These are phyloP conservation scores for Ispidina picta DNA, from an alignment of 2,797 vertebrate genomes.

Conservation along the genomic window DNA sequence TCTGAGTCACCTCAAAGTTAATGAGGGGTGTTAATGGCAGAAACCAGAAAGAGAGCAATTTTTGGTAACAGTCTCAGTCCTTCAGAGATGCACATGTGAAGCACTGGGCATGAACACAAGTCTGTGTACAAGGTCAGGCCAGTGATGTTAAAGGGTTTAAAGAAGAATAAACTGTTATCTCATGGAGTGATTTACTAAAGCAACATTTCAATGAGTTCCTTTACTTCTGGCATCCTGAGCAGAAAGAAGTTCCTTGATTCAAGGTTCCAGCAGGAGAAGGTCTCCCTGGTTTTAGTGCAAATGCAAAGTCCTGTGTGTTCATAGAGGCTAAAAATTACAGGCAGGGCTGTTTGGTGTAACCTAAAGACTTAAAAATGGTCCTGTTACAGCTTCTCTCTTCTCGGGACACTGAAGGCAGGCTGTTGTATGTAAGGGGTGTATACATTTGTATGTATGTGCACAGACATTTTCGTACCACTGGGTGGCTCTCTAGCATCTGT, in stretches of 20 bases:
- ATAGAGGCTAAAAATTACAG: neutral
- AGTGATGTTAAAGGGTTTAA: neutral
- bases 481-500: constrained; percentile 58
- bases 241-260: neutral
- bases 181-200: neutral
- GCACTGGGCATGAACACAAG: too few relatives aligned
- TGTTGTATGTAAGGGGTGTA: neutral
- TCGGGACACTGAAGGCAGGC: neutral
- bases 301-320: neutral
- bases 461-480: constrained; percentile 1
- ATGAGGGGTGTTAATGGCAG: neutral
- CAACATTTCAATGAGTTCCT: neutral
- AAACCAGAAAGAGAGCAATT: neutral
- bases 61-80: neutral
- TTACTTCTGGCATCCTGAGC: neutral
- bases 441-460: neutral
- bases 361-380: neutral
- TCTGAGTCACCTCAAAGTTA: neutral
- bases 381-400: neutral
- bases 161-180: neutral
- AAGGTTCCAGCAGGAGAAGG: neutral
- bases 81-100: neutral
- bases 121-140: too few relatives aligned
- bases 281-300: neutral
- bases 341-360: neutral